Evolutionary conservation across 2,113 vertebrate genomes (phyloP).

Genomic region (Gasterosteus nipponicus): DNA sequence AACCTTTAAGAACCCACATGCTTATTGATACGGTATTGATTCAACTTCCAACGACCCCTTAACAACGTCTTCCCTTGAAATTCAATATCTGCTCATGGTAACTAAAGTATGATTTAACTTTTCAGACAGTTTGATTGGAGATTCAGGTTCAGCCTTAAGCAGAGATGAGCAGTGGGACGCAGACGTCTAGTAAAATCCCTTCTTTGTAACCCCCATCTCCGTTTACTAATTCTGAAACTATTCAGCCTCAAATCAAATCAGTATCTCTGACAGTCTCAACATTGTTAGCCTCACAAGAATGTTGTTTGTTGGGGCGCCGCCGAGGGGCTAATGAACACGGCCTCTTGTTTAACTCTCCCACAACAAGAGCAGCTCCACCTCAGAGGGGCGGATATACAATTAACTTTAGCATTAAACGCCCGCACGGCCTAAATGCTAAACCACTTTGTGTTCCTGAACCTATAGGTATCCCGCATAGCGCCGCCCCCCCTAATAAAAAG

Average conservation of each 20-base stretch:
- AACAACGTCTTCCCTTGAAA: neutral
- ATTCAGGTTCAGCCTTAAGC: neutral
- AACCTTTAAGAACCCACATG: neutral
- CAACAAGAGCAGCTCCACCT: constrained; percentile 24
- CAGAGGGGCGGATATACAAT: constrained; percentile 23
- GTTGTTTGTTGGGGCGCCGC: neutral
- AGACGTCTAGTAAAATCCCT: neutral
- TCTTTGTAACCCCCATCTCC: neutral
- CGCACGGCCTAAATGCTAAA: constrained; percentile 1
- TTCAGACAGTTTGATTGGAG: neutral
- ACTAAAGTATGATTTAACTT: neutral
- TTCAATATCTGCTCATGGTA: neutral
- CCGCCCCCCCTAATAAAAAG: neutral
- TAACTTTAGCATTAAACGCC: constrained; percentile 24
- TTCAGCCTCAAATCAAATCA: neutral
- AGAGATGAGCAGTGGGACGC: neutral
- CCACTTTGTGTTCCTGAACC: constrained; percentile 25
- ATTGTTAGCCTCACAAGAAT: neutral
- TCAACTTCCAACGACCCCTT: neutral
- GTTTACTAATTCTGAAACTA: neutral
- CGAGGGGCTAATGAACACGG: constrained; percentile 29
- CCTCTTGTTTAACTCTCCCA: constrained; percentile 27
- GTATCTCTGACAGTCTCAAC: constrained; percentile 3
- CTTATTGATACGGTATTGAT: constrained; percentile 1
- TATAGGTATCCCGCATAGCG: neutral